Base-by-base conservation (phyloP, 2,113 vertebrate species). In the Lamprologus tigripictilis region DNA sequence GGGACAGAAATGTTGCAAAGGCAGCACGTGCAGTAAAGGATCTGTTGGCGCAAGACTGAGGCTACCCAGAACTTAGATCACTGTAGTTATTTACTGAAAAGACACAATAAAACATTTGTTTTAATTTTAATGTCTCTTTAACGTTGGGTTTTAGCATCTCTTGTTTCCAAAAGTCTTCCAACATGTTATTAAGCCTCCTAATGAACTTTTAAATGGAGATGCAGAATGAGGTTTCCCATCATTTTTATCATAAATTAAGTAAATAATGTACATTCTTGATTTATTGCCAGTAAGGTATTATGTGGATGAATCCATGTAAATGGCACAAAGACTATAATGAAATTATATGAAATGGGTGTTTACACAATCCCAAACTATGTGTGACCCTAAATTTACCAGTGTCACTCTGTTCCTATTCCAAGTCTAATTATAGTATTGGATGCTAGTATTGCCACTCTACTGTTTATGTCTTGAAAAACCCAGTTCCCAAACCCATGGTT, bases 1-100 rank as follows among this genome's bases (percentile, higher is more conserved):
- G 61, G 90, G 86, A 87, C 66, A 78, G 33, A 89, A 91, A 88
- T 71, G 86, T 88, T 80, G 83, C 33, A 78, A 85, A 91, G 76
- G 85, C 81, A 57, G 90, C 91, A 92, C 68, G 71, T 94, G 91
- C 57, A 80, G 78, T 42, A 12, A 35, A 45, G 19, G 80, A 87
- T 58, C 16, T n/a, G 21, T 45, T 54, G 42, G 17, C 80, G 66
- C 35, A 68, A 87, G 9, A 35, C 68, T 55, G n/a, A 66, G 68
- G 80, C 31, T 11, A 28, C n/a, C 1, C 9, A 81, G 31, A 84
- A 47, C 28, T 45, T 9, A 80, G 31, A 82, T 37, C 14, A 40
- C 26, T 35, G 2, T n/a, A 73, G 7, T 61, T 83, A 19, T 58
- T 51, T 89, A 8, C 14, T 71, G 11, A 26, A 26, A n/a, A 47